These are phyloP conservation scores for Emydoidea blandingii DNA, from an alignment of 2,797 vertebrate species.

Conservation along the genomic window DNA sequence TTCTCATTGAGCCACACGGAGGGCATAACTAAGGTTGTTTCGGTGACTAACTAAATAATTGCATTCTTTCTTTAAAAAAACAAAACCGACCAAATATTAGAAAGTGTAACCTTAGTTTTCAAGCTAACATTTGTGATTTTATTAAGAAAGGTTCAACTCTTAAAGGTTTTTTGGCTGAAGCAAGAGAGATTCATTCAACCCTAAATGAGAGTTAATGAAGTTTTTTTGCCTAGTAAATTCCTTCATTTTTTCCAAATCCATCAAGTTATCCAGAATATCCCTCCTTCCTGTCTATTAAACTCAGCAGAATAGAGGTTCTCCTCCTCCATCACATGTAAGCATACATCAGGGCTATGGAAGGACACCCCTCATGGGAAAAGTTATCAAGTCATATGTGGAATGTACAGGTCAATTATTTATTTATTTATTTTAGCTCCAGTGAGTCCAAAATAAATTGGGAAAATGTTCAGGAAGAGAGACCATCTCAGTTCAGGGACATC, in stretches of 20 bases:
- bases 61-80: not conserved
- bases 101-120: not conserved
- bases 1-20: not conserved
- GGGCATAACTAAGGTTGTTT: not conserved
- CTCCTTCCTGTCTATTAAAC: not conserved
- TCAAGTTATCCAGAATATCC: not conserved
- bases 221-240: not conserved
- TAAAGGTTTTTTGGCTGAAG: not conserved
- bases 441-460: not conserved
- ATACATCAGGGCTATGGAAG: not conserved
- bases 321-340: not conserved
- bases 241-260: not conserved
- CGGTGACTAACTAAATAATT: not conserved
- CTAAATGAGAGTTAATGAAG: not conserved
- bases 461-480: not conserved
- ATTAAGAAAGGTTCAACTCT: not conserved
- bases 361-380: not conserved
- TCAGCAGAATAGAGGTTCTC: not conserved
- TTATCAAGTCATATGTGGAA: not conserved
- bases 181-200: not conserved
- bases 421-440: not conserved
- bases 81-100: not conserved
- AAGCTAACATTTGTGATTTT: not conserved
- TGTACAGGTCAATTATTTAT: not conserved
- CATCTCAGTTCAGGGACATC: not conserved